These are phyloP conservation scores for Colossoma macropomum DNA, from an alignment of 2,113 vertebrate genomes.

Conservation along the genomic window DNA sequence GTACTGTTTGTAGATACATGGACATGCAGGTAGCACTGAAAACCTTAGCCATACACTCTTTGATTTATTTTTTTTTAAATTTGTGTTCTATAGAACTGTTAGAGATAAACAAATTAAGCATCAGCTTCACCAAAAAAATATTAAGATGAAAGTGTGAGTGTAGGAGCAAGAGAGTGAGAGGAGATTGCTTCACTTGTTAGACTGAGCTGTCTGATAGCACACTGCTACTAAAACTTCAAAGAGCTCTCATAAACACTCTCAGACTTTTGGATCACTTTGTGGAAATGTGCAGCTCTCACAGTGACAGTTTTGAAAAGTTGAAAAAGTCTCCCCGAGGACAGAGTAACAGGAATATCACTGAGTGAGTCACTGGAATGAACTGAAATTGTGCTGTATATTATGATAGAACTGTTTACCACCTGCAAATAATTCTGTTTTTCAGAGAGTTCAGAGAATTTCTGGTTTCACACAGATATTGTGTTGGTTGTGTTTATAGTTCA, in stretches of 20 bases:
- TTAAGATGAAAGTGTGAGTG: background rate
- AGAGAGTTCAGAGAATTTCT: background rate
- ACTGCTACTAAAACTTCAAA: constrained; percentile 67
- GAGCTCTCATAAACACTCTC: constrained; percentile 37
- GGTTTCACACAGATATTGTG: background rate
- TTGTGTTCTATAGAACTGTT: background rate
- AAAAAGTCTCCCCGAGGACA: background rate
- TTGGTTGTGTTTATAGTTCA: background rate
- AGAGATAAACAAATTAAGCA: background rate
- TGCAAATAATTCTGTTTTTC: background rate
- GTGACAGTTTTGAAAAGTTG: constrained; percentile 26
- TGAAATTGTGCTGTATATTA: background rate
- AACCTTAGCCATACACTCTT: background rate
- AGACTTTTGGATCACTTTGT: constrained; percentile 28
- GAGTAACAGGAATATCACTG: constrained; percentile 6
- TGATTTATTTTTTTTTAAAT: background rate
- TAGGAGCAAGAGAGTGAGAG: background rate
- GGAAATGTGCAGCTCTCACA: constrained; percentile 7
- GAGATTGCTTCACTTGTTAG: constrained; percentile 49
- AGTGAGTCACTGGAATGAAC: constrained; percentile 1
- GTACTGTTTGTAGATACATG: too few species aligned
- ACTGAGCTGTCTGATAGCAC: constrained; percentile 58
- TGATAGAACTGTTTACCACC: background rate
- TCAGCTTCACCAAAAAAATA: background rate
- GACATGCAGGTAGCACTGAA: background rate